phyloP scores from a whole-genome alignment of 2,888 invertebrate species.

The Schizaphis graminum region DNA sequence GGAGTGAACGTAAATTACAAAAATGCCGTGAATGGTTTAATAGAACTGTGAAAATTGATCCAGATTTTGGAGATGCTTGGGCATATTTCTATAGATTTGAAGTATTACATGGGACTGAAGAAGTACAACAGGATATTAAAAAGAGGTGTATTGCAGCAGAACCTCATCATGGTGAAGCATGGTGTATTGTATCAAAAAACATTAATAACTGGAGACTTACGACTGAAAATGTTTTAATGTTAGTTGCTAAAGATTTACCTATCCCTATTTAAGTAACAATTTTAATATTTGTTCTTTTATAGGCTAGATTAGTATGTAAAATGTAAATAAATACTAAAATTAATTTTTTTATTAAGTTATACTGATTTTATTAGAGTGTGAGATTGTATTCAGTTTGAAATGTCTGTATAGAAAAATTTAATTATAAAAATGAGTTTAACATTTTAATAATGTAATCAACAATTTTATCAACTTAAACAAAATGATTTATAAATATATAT shows the following conservation, averaged over 20 bases:
- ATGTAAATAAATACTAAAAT: neutral
- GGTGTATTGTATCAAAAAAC: conserved; percentile 94
- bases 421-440: neutral
- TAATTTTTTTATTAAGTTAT: neutral
- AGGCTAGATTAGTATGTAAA: neutral
- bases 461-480: neutral
- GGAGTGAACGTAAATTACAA: conserved; percentile 93
- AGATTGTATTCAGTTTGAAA: neutral
- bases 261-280: conserved; percentile 80
- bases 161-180: conserved; percentile 95
- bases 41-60: conserved; percentile 95
- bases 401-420: neutral
- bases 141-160: conserved; percentile 90
- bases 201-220: conserved; percentile 94
- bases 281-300: neutral
- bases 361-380: neutral
- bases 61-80: conserved; percentile 98
- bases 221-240: conserved; percentile 86
- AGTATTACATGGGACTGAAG: conserved; percentile 88
- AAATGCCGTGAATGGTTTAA: conserved; percentile 99
- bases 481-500: too few relatives aligned
- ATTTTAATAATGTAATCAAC: neutral
- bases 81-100: conserved; percentile 98
- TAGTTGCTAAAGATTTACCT: conserved; percentile 84
- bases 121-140: conserved; percentile 88